Conservation (phyloP, 2,797 vertebrate species). For the Lagorchestes hirsutus region DNA sequence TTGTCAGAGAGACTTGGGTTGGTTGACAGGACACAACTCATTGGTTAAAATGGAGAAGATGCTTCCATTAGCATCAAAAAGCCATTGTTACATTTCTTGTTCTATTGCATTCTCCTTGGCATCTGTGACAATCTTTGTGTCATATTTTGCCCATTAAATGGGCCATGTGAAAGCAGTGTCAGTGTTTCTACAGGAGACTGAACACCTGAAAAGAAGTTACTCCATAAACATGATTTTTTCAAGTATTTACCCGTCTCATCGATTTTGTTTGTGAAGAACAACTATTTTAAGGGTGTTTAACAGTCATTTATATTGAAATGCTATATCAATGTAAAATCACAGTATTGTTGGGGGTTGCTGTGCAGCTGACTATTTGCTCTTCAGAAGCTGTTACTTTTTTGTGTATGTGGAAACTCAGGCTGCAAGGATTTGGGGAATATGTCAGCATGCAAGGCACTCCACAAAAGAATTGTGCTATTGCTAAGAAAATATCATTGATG, state of each 20-base stretch:
- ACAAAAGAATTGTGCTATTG: background rate
- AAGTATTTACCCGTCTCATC: constrained; percentile 65
- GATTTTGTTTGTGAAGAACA: constrained; percentile 66
- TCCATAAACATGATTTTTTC: constrained; percentile 47
- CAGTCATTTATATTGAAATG: constrained; percentile 75
- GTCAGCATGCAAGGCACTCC: constrained; percentile 43
- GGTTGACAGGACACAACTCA: background rate
- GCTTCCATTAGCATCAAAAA: background rate
- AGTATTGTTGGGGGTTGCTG: constrained; percentile 63
- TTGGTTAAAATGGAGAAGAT: constrained; percentile 1
- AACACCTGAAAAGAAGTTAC: constrained; percentile 53
- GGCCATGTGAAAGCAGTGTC: constrained; percentile 14
- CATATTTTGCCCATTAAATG: background rate
- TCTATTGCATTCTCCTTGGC: background rate
- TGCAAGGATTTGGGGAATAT: constrained; percentile 55
- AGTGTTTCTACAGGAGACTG: constrained; percentile 35
- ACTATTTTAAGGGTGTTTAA: constrained; percentile 71
- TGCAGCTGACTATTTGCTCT: constrained; percentile 70
- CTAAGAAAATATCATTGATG: background rate
- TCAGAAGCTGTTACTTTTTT: constrained; percentile 71
- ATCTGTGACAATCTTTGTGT: rapidly evolving
- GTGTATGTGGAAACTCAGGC: constrained; percentile 56
- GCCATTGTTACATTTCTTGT: background rate
- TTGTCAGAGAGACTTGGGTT: background rate
- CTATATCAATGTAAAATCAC: constrained; percentile 73